Evolutionary conservation across 2,888 invertebrate genomes (phyloP).

Genomic region (Drosophila kambysellisi): DNA sequence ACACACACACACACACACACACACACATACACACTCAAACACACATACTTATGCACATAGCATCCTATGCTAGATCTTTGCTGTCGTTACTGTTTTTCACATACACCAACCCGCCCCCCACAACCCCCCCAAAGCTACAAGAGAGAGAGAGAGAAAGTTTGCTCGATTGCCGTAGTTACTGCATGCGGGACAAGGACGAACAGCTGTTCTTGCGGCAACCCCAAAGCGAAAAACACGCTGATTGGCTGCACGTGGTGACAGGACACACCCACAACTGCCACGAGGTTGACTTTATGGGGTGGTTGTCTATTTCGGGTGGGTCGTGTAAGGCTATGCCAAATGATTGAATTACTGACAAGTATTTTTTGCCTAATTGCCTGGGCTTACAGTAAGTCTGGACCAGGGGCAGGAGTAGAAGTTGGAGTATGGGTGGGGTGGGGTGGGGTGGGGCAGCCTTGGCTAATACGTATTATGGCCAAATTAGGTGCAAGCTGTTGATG

Average conservation of each 20-base stretch:
- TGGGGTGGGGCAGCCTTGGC: slow-evolving; percentile 5
- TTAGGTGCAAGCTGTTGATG: slow-evolving; percentile 38
- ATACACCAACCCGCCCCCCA: background rate
- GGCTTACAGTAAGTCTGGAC: slow-evolving; percentile 26
- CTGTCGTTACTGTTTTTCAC: slow-evolving; percentile 45
- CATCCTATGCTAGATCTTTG: slow-evolving; percentile 30
- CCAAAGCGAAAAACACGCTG: slow-evolving; percentile 28
- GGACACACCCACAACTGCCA: slow-evolving; percentile 48
- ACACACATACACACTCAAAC: slow-evolving; percentile 12
- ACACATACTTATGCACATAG: slow-evolving; percentile 13
- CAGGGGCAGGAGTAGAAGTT: background rate
- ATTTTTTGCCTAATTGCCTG: slow-evolving; percentile 73
- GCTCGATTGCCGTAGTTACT: background rate
- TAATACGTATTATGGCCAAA: slow-evolving; percentile 41
- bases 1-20: slow-evolving; percentile 4
- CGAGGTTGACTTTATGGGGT: slow-evolving; percentile 11
- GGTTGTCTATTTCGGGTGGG: slow-evolving; percentile 31
- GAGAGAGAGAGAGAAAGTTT: background rate
- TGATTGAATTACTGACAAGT: slow-evolving; percentile 81
- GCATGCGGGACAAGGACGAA: slow-evolving; percentile 56
- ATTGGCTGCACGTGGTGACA: slow-evolving; percentile 51
- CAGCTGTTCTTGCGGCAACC: slow-evolving; percentile 48
- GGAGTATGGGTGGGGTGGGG: background rate
- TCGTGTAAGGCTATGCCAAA: slow-evolving; percentile 61
- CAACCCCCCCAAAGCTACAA: background rate